phyloP scores from a whole-genome alignment of 2,113 vertebrate genomes.

The Anarhynchus alexandrinus region DNA sequence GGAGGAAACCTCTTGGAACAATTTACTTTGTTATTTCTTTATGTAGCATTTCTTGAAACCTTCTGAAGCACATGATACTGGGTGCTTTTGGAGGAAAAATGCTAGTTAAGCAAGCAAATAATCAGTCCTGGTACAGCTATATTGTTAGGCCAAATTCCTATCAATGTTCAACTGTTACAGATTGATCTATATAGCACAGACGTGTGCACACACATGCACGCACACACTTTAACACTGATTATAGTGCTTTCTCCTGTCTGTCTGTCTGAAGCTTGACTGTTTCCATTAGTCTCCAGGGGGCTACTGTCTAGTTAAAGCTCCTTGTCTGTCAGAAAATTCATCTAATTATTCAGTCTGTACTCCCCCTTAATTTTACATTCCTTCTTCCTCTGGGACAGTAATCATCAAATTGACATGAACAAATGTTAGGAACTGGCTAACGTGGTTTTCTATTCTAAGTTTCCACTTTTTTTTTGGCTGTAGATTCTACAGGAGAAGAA shows the following conservation, averaged over 20 bases:
- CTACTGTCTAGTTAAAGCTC: neutral
- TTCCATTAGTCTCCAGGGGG: neutral
- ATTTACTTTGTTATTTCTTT: neutral
- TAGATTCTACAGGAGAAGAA: constrained; percentile 88
- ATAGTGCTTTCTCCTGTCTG: neutral
- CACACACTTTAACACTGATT: neutral
- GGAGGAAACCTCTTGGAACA: neutral
- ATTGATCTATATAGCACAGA: neutral
- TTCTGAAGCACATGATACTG: neutral
- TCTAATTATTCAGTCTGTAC: neutral
- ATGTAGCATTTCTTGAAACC: neutral
- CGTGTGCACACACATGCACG: neutral
- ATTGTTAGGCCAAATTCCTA: neutral
- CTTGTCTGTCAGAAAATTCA: neutral
- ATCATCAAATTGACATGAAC: neutral
- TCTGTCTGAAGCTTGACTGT: neutral
- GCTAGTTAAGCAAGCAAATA: neutral
- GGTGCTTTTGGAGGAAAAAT: neutral
- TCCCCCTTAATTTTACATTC: neutral
- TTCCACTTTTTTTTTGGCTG: neutral
- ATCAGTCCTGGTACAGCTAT: neutral
- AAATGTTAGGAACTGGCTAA: neutral
- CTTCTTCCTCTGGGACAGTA: neutral
- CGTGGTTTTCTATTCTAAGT: neutral
- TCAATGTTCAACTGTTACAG: neutral